Evolutionary conservation across 2,113 vertebrate genomes (phyloP).

Genomic region (Nesoenas mayeri): DNA sequence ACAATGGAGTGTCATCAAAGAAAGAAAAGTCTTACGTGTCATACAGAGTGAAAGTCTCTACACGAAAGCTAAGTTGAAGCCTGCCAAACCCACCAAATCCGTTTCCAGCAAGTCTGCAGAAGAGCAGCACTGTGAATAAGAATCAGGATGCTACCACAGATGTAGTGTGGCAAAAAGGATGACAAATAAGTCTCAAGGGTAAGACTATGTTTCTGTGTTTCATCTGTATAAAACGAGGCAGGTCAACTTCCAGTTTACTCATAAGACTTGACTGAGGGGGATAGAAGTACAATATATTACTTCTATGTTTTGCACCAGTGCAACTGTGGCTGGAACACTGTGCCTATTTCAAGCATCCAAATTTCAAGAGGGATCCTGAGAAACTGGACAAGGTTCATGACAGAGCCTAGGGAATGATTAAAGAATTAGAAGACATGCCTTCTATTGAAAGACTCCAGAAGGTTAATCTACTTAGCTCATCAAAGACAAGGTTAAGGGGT

Average conservation of each 20-base stretch:
- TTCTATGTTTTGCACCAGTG: not conserved
- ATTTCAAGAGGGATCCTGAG: constrained; percentile 37
- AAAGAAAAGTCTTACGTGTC: rapidly evolving
- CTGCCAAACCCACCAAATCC: not conserved
- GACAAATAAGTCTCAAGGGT: not conserved
- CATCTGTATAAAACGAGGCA: not conserved
- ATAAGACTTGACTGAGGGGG: not conserved
- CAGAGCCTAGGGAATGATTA: constrained; percentile 29
- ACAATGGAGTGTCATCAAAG: not conserved
- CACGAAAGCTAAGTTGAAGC: not conserved
- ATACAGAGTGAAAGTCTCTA: not conserved
- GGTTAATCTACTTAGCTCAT: constrained; percentile 62
- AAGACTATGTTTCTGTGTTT: not conserved
- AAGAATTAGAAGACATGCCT: constrained; percentile 40
- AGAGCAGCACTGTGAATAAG: not conserved
- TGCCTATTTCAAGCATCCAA: not conserved
- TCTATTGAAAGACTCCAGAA: constrained; percentile 46
- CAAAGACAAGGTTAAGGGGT: constrained; percentile 50
- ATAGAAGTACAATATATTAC: not conserved
- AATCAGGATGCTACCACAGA: not conserved
- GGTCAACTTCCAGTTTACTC: not conserved
- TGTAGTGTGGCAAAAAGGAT: not conserved
- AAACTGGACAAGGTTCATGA: constrained; percentile 23
- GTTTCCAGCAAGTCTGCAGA: not conserved
- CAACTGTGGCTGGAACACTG: not conserved